These are phyloP conservation scores for Caenorhabditis tropicalis DNA, from an alignment of 1,140 invertebrate genomes.

Conservation along the genomic window DNA sequence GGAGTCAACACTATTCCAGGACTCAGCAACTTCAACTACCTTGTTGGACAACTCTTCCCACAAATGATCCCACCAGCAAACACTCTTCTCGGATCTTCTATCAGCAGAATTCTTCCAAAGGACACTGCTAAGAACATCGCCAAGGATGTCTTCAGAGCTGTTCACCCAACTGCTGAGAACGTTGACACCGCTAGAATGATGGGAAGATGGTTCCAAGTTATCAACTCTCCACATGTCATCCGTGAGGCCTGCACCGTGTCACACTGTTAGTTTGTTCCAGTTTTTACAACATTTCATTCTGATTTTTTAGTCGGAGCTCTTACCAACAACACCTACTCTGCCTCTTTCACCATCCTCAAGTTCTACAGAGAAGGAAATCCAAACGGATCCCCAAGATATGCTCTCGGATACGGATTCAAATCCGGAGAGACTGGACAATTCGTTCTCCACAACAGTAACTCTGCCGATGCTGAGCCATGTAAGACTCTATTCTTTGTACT, in stretches of 20 bases:
- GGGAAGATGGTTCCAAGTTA: constrained; percentile 72
- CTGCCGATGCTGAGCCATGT: constrained; percentile 71
- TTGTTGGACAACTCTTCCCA: constrained; percentile 71
- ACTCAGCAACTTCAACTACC: constrained; percentile 71
- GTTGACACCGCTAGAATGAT: constrained; percentile 72
- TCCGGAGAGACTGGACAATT: constrained; percentile 71
- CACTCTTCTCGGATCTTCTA: constrained; percentile 71
- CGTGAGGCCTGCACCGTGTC: constrained; percentile 71
- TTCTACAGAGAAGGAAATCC: constrained; percentile 72
- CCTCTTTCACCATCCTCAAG: constrained; percentile 71
- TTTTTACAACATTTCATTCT: neutral
- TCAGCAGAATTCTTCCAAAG: constrained; percentile 69
- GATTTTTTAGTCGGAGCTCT: constrained; percentile 67
- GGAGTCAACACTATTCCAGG: constrained; percentile 72
- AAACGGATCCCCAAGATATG: constrained; percentile 69
- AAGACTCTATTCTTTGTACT: constrained; percentile 22
- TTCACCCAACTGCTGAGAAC: constrained; percentile 71
- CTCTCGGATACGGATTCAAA: constrained; percentile 71
- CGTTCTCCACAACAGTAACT: constrained; percentile 68
- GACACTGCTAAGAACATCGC: constrained; percentile 71
- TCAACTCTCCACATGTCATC: constrained; percentile 71
- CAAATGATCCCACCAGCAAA: constrained; percentile 72
- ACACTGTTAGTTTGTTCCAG: constrained; percentile 63
- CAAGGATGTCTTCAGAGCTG: constrained; percentile 71
- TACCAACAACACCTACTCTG: constrained; percentile 72